Conservation (phyloP, 2,113 vertebrate genomes). For the Alectura lathami region DNA sequence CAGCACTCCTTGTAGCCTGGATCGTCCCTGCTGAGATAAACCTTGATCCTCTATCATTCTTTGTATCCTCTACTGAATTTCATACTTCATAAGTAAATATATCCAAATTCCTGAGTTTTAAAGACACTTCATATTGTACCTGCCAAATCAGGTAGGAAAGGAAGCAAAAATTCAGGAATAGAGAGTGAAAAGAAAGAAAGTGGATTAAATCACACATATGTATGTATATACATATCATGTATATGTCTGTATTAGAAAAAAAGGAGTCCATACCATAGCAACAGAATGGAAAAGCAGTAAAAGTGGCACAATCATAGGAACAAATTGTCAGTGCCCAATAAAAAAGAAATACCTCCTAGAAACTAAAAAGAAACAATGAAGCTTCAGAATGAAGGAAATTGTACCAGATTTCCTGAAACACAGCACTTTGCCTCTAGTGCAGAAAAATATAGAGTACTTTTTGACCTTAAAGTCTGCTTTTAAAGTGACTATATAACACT, state of each 20-base stretch:
- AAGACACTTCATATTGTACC: background rate
- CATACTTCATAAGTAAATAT: background rate
- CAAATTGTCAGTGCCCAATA: background rate
- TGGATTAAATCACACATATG: background rate
- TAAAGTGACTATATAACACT: constrained; percentile 2
- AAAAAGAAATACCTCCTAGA: constrained; percentile 7
- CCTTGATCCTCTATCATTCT: background rate
- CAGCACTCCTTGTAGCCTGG: background rate
- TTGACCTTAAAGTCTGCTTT: constrained; percentile 22
- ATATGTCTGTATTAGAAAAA: background rate
- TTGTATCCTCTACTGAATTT: background rate
- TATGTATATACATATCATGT: background rate
- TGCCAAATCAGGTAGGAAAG: background rate
- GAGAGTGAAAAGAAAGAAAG: background rate
- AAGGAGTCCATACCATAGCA: background rate
- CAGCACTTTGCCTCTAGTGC: background rate
- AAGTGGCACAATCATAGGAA: background rate
- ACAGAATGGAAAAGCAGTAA: background rate
- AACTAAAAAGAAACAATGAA: background rate
- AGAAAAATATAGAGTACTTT: background rate
- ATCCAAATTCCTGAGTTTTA: background rate
- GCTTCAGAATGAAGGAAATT: background rate
- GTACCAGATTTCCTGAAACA: constrained; percentile 28
- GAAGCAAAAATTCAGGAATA: background rate
- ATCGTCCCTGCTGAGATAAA: background rate